Evolutionary conservation across 2,113 vertebrate genomes (phyloP), one percentile per base, ranked within the genome.

Genomic region (Siniperca chuatsi): DNA sequence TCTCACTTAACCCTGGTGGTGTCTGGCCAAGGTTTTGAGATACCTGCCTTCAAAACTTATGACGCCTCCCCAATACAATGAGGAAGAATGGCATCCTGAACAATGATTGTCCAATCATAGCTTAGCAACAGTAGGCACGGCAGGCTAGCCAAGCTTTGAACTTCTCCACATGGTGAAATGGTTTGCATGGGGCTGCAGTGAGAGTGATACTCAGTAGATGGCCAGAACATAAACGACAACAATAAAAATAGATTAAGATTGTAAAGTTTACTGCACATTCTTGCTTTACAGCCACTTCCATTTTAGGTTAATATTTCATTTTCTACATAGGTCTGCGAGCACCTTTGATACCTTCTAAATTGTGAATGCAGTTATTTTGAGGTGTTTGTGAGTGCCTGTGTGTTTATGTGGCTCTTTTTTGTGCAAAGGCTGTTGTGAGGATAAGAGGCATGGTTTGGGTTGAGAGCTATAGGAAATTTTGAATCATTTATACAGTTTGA

Each of bases 401-500:
- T 79, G 65, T 85, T 87, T 78, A 71, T 82, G 29, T 23, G 54
- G 48, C 9, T 78, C 0, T 82, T 48, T 68, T 57, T 70, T 81
- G 76, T 48, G 54, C 42, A 58, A 60, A 58, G 48, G 35, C 44
- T 54, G 55, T 55, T 78, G 72, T 69, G 60, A 60, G 74, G 67
- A 79, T 85, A 73, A 78, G 25, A 85, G 62, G 48, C 25, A 64
- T 15, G 60, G 82, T 84, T 85, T 75, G 77, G 71, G 65, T 79
- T 84, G 72, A 83, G 67, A 67, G 83, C 64, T 73, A 73, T 87
- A 83, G 70, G 65, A 92, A 79, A 85, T 67, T 73, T 57, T 78
- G 16, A 87, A 92, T 90, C 84, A 89, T 89, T 92, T 88, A 82
- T 85, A 76, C n/a, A 58, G 71, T 83, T 87, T 91, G 73, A 88